These are phyloP conservation scores for Hyperoodon ampullatus DNA, from an alignment of 2,113 vertebrate species.

Conservation along the genomic window DNA sequence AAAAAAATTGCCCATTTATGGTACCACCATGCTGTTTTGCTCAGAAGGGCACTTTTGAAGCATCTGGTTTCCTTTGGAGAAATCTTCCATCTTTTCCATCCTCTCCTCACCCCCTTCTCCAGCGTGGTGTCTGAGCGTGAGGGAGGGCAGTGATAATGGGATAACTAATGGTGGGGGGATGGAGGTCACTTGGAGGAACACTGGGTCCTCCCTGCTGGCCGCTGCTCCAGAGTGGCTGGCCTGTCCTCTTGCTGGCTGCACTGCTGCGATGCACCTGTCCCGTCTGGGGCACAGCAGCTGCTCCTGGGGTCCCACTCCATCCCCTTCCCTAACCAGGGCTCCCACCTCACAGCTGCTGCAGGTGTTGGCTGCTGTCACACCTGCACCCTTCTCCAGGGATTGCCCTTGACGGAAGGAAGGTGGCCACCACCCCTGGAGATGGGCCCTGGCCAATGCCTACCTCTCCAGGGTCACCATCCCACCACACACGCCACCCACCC, in stretches of 20 bases:
- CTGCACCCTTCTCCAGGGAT: neutral
- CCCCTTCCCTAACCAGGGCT: neutral
- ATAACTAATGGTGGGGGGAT: neutral
- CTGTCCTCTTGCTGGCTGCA: neutral
- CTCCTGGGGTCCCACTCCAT: rapidly evolving
- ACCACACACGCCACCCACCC: too few relatives aligned
- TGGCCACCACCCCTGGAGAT: neutral
- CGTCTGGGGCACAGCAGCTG: neutral
- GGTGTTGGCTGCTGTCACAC: neutral
- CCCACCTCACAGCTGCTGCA: neutral
- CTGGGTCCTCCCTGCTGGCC: neutral
- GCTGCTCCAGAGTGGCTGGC: neutral
- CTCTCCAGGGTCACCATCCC: neutral
- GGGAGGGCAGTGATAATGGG: neutral
- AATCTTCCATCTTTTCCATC: neutral
- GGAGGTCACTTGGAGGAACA: neutral
- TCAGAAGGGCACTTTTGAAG: neutral
- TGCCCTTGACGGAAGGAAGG: neutral
- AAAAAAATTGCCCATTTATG: neutral
- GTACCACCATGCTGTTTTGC: neutral
- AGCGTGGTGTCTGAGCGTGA: neutral
- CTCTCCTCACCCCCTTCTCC: neutral
- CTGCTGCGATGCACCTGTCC: rapidly evolving
- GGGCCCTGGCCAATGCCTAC: neutral
- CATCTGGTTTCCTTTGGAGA: neutral